A percentile compares a stretch with the other conserved stretches of the same genome.
Evolutionary conservation across 2,888 invertebrate genomes (phyloP).

Genomic region (Archips crataeganus): DNA sequence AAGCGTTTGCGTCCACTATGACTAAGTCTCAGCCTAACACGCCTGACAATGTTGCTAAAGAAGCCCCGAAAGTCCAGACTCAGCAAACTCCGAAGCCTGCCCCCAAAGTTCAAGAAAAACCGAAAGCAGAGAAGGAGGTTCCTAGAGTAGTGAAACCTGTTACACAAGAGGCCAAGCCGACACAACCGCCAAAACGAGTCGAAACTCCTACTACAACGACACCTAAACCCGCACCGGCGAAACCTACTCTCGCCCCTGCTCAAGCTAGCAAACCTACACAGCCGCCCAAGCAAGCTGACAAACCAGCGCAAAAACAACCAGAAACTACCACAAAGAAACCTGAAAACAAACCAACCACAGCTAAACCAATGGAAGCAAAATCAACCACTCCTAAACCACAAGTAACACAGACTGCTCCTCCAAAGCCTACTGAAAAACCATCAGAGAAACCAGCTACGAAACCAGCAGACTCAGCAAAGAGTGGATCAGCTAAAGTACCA

Average conservation of each 20-base stretch:
- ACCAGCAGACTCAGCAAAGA: conserved; percentile 45
- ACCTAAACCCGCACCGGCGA: conserved; percentile 45
- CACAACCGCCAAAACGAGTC: conserved; percentile 45
- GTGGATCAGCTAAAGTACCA: conserved; percentile 31
- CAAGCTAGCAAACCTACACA: conserved; percentile 47
- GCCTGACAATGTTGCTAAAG: conserved; percentile 53
- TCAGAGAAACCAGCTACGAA: conserved; percentile 45
- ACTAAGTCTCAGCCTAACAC: conserved; percentile 44
- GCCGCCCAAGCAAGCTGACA: conserved; percentile 43
- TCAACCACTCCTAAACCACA: conserved; percentile 45
- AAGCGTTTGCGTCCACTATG: conserved; percentile 60
- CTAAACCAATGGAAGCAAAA: conserved; percentile 48
- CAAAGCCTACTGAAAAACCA: conserved; percentile 49
- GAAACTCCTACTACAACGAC: conserved; percentile 45
- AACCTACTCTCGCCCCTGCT: conserved; percentile 42
- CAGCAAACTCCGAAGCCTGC: conserved; percentile 42
- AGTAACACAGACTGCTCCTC: conserved; percentile 43
- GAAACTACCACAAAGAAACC: conserved; percentile 43
- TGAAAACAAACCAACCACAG: conserved; percentile 44
- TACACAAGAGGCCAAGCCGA: conserved; percentile 45
- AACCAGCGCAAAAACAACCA: conserved; percentile 45
- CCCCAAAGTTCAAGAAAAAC: conserved; percentile 46
- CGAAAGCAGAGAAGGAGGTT: conserved; percentile 49
- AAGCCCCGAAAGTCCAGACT: conserved; percentile 49
- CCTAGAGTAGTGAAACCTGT: conserved; percentile 47